Evolutionary conservation across 2,113 vertebrate species (phyloP).

Genomic region (Chaetura pelagica): DNA sequence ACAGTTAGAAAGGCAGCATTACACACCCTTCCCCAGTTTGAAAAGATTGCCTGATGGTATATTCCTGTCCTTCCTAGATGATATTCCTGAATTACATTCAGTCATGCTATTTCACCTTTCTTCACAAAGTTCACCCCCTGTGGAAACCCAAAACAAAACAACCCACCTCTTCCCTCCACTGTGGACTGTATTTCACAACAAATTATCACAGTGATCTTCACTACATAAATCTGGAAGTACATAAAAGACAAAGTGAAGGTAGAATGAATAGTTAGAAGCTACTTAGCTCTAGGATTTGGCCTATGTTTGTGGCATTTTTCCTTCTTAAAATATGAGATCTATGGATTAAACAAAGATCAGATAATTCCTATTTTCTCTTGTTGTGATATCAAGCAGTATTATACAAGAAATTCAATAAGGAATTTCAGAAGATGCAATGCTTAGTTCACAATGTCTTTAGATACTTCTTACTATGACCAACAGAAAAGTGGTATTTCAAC

Average conservation of each 20-base stretch:
- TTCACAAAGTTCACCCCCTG: not conserved
- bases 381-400: not conserved
- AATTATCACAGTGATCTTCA: not conserved
- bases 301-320: not conserved
- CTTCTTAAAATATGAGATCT: not conserved
- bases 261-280: not conserved
- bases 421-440: not conserved
- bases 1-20: not conserved
- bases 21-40: not conserved
- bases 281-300: not conserved
- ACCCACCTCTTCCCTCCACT: rapidly evolving
- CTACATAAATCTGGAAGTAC: not conserved
- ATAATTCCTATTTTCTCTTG: not conserved
- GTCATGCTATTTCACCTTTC: not conserved
- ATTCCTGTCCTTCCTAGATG: not conserved
- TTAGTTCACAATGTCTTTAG: not conserved
- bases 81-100: not conserved
- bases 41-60: not conserved
- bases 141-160: not conserved
- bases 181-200: not conserved
- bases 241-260: not conserved
- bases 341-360: not conserved
- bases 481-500: not conserved
- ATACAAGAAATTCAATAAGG: not conserved
- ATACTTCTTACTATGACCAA: not conserved